A percentile compares a stretch with the other conserved stretches of the same genome.
phyloP scores from a whole-genome alignment of 2,888 invertebrate genomes.

The Timema cristinae region DNA sequence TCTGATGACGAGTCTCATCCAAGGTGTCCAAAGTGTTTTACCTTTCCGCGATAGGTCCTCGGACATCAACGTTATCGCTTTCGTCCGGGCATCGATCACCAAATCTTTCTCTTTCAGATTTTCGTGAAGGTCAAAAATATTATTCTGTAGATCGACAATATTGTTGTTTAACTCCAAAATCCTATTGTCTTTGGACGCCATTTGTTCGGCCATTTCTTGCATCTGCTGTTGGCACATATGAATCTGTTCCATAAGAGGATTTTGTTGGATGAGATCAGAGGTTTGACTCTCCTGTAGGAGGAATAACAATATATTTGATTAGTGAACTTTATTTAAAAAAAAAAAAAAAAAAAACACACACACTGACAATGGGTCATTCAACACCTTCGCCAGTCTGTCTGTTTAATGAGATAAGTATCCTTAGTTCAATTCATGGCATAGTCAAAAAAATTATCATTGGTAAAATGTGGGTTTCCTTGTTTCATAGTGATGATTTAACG shows the following conservation, averaged over 20 bases:
- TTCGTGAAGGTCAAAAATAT: constrained; percentile 77
- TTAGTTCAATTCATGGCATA: no score
- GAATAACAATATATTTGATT: no score
- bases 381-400: no score
- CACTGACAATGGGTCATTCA: no score
- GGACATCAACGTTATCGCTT: constrained; percentile 71
- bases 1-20: constrained; percentile 76
- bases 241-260: neutral
- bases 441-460: no score
- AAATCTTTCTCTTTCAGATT: constrained; percentile 77
- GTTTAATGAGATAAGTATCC: no score
- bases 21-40: constrained; percentile 66
- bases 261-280: neutral
- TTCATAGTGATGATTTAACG: no score
- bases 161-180: constrained; percentile 63
- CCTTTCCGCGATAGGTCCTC: constrained; percentile 65
- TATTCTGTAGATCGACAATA: constrained; percentile 70
- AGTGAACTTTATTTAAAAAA: neutral
- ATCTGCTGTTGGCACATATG: neutral
- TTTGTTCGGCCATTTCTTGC: constrained; percentile 46
- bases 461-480: no score
- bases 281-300: neutral
- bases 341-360: neutral
- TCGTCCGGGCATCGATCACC: constrained; percentile 75
- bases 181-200: constrained; percentile 59